Percentiles rank a stretch among this genome's conserved stretches.
Evolutionary conservation across 2,888 invertebrate species (phyloP).

Genomic region (Chrysodeixis includens): DNA sequence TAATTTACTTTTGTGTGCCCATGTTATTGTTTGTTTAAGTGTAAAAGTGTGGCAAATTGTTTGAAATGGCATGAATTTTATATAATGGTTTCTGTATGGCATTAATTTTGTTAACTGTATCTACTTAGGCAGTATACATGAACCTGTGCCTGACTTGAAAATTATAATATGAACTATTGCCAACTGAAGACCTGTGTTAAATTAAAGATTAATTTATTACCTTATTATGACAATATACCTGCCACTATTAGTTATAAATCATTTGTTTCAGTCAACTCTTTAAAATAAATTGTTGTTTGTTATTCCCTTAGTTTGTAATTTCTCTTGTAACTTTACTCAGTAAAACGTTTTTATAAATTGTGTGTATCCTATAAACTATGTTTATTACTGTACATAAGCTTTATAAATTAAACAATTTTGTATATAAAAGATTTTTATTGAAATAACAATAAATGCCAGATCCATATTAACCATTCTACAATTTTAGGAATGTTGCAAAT

Average conservation of each 20-base stretch:
- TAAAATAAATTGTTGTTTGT: conserved; percentile 21
- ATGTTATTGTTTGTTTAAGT: conserved; percentile 14
- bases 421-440: conserved; percentile 51
- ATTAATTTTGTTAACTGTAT: not conserved
- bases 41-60: conserved; percentile 19
- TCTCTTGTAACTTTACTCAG: conserved; percentile 23
- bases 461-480: conserved; percentile 24
- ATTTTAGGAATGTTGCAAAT: conserved; percentile 54
- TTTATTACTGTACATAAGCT: conserved; percentile 52
- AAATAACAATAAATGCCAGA: conserved; percentile 49
- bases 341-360: conserved; percentile 42
- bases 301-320: conserved; percentile 19
- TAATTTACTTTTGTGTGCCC: conserved; percentile 20
- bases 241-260: conserved; percentile 25
- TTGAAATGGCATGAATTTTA: not conserved
- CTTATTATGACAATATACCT: conserved; percentile 25
- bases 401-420: conserved; percentile 48
- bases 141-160: not conserved
- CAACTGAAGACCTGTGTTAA: not conserved
- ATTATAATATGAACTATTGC: not conserved
- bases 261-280: conserved; percentile 22
- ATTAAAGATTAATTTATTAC: too few species aligned
- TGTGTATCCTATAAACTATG: conserved; percentile 32
- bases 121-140: not conserved
- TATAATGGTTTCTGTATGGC: not conserved